These are phyloP conservation scores for Phoebastria nigripes DNA, from an alignment of 2,797 vertebrate species.

Conservation along the genomic window DNA sequence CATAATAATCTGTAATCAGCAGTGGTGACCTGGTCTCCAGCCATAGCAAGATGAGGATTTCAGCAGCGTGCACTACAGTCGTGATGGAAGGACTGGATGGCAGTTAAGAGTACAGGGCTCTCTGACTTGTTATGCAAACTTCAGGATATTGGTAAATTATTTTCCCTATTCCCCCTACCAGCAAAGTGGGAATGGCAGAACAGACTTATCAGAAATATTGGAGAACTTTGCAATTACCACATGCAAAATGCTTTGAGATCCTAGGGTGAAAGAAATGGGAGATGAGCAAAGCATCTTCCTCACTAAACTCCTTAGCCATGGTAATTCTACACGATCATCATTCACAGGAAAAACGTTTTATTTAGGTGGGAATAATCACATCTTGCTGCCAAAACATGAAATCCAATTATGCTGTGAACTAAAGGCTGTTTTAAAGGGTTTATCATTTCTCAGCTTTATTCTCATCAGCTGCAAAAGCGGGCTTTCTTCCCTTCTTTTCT, in stretches of 20 bases:
- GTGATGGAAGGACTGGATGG: neutral
- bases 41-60: neutral
- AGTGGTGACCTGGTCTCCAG: neutral
- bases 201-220: neutral
- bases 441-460: constrained; percentile 36
- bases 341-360: constrained; percentile 53
- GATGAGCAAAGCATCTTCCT: constrained; percentile 15
- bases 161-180: neutral
- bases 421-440: constrained; percentile 53
- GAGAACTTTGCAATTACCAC: neutral
- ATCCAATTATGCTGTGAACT: constrained; percentile 63
- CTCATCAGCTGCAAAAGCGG: neutral
- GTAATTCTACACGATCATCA: constrained; percentile 61
- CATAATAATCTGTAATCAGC: neutral
- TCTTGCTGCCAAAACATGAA: constrained; percentile 64
- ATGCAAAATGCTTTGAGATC: neutral
- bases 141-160: neutral
- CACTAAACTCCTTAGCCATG: constrained; percentile 63
- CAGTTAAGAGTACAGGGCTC: neutral
- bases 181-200: neutral
- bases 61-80: neutral
- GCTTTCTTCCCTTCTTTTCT: neutral
- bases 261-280: neutral
- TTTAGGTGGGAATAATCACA: constrained; percentile 55
- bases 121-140: neutral